phyloP scores from a whole-genome alignment of 23 tunicate species.

The Botrylloides violaceus region DNA sequence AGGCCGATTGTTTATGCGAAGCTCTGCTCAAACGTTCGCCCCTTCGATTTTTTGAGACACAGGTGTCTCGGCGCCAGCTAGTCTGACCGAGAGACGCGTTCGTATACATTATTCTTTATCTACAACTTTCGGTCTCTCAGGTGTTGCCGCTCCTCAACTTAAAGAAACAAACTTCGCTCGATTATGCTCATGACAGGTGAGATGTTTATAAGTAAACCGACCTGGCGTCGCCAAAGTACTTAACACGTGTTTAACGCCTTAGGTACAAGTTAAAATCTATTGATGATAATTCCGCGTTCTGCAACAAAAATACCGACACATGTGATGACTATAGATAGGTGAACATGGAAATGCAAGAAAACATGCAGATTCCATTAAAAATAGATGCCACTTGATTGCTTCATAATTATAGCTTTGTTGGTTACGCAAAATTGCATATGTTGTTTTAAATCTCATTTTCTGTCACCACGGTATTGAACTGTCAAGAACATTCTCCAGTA shows the following conservation, averaged over 20 bases:
- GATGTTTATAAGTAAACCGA: slow-evolving; percentile 12
- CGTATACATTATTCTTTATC: neutral
- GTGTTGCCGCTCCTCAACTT: neutral
- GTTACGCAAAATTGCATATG: too few relatives aligned
- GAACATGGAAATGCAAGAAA: too few relatives aligned
- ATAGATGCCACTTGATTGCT: too few relatives aligned
- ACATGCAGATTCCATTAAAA: too few relatives aligned
- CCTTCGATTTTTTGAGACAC: slow-evolving; percentile 17
- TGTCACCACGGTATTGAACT: too few relatives aligned
- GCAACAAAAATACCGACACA: neutral
- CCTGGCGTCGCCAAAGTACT: slow-evolving; percentile 22
- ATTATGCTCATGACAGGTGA: neutral
- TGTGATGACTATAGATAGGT: too few relatives aligned
- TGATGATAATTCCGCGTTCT: neutral
- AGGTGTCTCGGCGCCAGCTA: slow-evolving; percentile 32
- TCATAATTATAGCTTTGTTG: too few relatives aligned
- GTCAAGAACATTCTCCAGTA: too few relatives aligned
- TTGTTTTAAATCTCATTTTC: too few relatives aligned
- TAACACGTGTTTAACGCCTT: slow-evolving; percentile 20
- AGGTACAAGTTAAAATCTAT: slow-evolving; percentile 1
- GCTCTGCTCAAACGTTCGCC: neutral
- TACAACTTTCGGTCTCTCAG: slow-evolving; percentile 10
- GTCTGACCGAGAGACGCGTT: slow-evolving; percentile 23
- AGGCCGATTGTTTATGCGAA: slow-evolving; percentile 15
- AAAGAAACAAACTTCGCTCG: neutral